Evolutionary conservation across 2,888 invertebrate species (phyloP).

Genomic region (Ochlodes sylvanus): DNA sequence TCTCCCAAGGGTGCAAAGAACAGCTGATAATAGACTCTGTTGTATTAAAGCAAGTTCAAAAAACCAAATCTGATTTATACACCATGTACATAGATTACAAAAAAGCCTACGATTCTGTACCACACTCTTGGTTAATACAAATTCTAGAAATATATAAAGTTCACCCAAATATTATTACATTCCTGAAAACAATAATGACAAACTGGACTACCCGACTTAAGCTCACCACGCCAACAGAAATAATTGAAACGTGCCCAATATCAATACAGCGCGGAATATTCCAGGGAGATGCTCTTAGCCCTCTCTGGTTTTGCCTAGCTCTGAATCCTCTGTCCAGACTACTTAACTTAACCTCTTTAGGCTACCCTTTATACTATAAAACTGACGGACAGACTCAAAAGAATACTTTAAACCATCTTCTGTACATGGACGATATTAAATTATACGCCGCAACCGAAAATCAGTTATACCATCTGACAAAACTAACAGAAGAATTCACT

Average conservation of each 20-base stretch:
- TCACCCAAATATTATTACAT: neutral
- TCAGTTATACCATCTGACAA: slow-evolving; percentile 3
- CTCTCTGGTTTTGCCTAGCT: slow-evolving; percentile 14
- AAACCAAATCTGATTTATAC: slow-evolving; percentile 36
- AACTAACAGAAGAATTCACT: slow-evolving; percentile 25
- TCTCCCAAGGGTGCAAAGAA: slow-evolving; percentile 43
- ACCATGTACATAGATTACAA: slow-evolving; percentile 45
- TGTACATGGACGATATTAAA: slow-evolving; percentile 34
- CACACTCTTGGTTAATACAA: slow-evolving; percentile 44
- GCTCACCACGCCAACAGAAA: too few species aligned
- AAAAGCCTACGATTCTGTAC: slow-evolving; percentile 45
- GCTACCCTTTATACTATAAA: neutral
- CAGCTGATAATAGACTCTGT: slow-evolving; percentile 43
- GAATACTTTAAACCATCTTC: neutral
- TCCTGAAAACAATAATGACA: slow-evolving; percentile 32
- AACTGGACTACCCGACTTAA: neutral
- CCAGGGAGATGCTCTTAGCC: slow-evolving; percentile 37
- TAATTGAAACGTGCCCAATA: too few species aligned
- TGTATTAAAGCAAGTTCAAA: slow-evolving; percentile 32
- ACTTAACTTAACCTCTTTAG: neutral
- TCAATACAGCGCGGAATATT: slow-evolving; percentile 43
- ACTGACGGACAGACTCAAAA: neutral
- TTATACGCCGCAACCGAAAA: slow-evolving; percentile 9
- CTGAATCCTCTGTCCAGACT: neutral
- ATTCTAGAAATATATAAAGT: slow-evolving; percentile 40